Percentiles rank a stretch among this genome's conserved stretches.
Evolutionary conservation across 2,888 invertebrate genomes (phyloP).

Genomic region (Aleiodes alternator): DNA sequence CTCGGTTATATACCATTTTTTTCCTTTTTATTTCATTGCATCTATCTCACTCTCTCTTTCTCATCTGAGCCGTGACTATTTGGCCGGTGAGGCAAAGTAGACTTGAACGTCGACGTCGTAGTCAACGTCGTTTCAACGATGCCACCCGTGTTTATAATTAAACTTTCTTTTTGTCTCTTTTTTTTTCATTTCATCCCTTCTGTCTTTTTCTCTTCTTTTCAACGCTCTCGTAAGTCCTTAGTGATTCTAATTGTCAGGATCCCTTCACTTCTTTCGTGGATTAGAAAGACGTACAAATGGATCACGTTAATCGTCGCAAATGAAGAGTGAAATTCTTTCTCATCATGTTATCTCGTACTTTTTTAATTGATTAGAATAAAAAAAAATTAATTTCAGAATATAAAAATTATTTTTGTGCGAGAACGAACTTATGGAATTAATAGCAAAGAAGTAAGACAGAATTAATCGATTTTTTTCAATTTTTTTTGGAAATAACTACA

Average conservation of each 20-base stretch:
- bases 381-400: not conserved
- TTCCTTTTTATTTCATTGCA: slow-evolving; percentile 47
- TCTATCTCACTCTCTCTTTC: slow-evolving; percentile 34
- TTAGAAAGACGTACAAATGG: slow-evolving; percentile 45
- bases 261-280: slow-evolving; percentile 44
- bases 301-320: slow-evolving; percentile 44
- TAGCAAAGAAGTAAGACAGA: too few relatives aligned
- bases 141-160: slow-evolving; percentile 73
- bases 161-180: slow-evolving; percentile 66
- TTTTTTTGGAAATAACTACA: too few relatives aligned
- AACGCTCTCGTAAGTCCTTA: slow-evolving; percentile 64
- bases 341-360: slow-evolving; percentile 50
- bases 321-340: slow-evolving; percentile 50
- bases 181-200: slow-evolving; percentile 48
- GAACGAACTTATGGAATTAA: too few relatives aligned
- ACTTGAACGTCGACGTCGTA: slow-evolving; percentile 56
- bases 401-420: too few relatives aligned
- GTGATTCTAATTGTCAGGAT: slow-evolving; percentile 73
- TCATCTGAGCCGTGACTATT: slow-evolving; percentile 51
- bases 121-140: slow-evolving; percentile 59
- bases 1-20: slow-evolving; percentile 37
- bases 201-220: slow-evolving; percentile 52
- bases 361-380: not conserved
- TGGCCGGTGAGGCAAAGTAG: slow-evolving; percentile 38
- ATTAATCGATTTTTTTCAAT: too few relatives aligned